Evolutionary conservation across 1,140 invertebrate species (phyloP).

Genomic region (Drosophila gunungcola): DNA sequence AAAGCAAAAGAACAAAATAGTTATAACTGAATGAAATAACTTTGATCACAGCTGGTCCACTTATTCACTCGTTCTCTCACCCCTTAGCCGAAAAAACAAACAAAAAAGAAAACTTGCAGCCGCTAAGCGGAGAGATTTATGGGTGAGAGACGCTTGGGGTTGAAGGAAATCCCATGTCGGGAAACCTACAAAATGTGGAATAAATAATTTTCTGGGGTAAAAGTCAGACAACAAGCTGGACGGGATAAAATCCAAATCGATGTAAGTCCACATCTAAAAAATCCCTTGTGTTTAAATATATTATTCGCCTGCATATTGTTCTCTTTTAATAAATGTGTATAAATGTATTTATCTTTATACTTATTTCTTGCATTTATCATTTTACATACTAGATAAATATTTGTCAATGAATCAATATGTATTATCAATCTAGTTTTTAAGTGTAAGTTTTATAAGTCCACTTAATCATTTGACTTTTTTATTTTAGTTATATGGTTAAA

Average conservation of each 20-base stretch:
- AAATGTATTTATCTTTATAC: too few relatives aligned
- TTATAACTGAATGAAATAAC: constrained; percentile 45
- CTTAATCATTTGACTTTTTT: constrained; percentile 4
- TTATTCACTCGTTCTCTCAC: constrained; percentile 25
- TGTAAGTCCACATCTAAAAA: neutral
- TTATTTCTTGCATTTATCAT: neutral
- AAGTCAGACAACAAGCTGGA: constrained; percentile 26
- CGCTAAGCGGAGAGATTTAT: constrained; percentile 41
- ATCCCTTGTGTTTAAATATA: too few relatives aligned
- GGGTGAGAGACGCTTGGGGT: constrained; percentile 31
- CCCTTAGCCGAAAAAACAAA: neutral
- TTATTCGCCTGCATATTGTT: too few relatives aligned
- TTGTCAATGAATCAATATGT: constrained; percentile 17
- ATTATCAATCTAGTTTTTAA: neutral
- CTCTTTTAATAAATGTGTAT: too few relatives aligned
- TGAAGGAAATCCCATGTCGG: constrained; percentile 15
- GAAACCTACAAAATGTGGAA: constrained; percentile 51
- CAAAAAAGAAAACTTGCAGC: constrained; percentile 24
- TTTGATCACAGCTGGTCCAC: constrained; percentile 40
- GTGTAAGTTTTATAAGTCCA: constrained; percentile 1
- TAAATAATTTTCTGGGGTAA: constrained; percentile 68
- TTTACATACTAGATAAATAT: neutral
- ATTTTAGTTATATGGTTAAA: neutral
- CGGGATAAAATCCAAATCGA: constrained; percentile 15
- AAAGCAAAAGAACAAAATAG: constrained; percentile 1